Evolutionary conservation across 2,113 vertebrate species (phyloP).

Genomic region (Dinomys branickii): DNA sequence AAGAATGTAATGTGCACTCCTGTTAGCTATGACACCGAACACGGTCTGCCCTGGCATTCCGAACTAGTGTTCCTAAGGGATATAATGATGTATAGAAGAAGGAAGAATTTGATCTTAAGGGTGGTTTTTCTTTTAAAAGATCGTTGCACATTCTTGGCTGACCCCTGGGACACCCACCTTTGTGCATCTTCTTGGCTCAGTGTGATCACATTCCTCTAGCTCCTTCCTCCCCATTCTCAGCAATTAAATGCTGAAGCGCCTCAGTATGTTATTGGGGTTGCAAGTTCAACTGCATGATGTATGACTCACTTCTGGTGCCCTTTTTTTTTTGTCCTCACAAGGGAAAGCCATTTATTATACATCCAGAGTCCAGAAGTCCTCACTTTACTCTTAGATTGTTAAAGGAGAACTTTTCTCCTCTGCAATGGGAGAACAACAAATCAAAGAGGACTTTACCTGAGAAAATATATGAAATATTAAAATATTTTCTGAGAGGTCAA

Average conservation of each 20-base stretch:
- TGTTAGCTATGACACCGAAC: constrained; percentile 39
- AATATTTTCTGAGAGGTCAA: constrained; percentile 48
- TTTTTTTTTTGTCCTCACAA: background rate
- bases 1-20: constrained; percentile 50
- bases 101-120: constrained; percentile 51
- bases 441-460: constrained; percentile 57
- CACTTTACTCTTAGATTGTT: constrained; percentile 29
- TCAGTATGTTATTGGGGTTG: constrained; percentile 69
- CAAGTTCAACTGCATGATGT: constrained; percentile 73
- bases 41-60: constrained; percentile 61
- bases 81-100: constrained; percentile 56
- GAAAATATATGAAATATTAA: background rate
- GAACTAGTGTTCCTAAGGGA: constrained; percentile 51
- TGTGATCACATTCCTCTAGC: constrained; percentile 63
- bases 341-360: constrained; percentile 63
- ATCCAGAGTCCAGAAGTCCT: constrained; percentile 44
- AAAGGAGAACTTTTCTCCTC: background rate
- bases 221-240: constrained; percentile 52
- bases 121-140: constrained; percentile 55
- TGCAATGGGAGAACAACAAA: constrained; percentile 41
- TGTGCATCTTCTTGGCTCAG: constrained; percentile 65
- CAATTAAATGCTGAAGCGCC: constrained; percentile 64
- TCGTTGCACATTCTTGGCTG: constrained; percentile 65
- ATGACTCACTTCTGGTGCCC: constrained; percentile 67
- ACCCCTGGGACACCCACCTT: constrained; percentile 63